Base-by-base conservation (phyloP, 2,888 invertebrate species). In the Tineola bisselliella region DNA sequence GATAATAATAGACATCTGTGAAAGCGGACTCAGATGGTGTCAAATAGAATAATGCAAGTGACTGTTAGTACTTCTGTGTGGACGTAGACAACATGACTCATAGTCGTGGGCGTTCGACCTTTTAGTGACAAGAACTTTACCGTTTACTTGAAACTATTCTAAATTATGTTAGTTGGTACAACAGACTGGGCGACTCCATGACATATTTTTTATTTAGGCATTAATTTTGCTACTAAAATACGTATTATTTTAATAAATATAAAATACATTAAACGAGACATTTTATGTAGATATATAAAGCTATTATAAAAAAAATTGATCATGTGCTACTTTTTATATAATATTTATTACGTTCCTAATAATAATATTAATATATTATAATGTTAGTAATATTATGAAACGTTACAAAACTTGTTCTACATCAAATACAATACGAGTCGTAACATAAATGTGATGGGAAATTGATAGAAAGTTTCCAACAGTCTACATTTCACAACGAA, bases 81-180 rank as follows among this genome's bases (percentile, higher is more conserved):
- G 48, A 48, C 10, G 48, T 48, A 48, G 17, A 48, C n/a, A 43
- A n/a, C 15, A 15, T 48, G 48, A 48, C 12, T 48, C 48, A 48
- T 8, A 48, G n/a, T 48, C 48, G 48, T 48, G 48, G 48, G 48
- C 48, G n/a, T n/a, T n/a, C n/a, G 48, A 48, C 38, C 38, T n/a
- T 25, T 25, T n/a, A 38, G 38, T 38, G 38, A 38, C 38, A n/a
- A 25, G 38, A 38, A 38, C 38, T 38, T 12, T 38, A 38, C 38
- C n/a, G 38, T 38, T 38, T 38, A 6, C 38, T 38, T 12, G 38
- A 38, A 38, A 38, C 3, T 38, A 38, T 10, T 38, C 38, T 38
- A 10, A 38, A 38, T 38, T 10, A 38, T 10, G 1, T 38, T 38
- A 25, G 25, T 4, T 4, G 25, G n/a, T n/a, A n/a, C 25, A 25